Evolutionary conservation across 2,888 invertebrate genomes (phyloP).

Genomic region (Perizoma flavofasciatum): DNA sequence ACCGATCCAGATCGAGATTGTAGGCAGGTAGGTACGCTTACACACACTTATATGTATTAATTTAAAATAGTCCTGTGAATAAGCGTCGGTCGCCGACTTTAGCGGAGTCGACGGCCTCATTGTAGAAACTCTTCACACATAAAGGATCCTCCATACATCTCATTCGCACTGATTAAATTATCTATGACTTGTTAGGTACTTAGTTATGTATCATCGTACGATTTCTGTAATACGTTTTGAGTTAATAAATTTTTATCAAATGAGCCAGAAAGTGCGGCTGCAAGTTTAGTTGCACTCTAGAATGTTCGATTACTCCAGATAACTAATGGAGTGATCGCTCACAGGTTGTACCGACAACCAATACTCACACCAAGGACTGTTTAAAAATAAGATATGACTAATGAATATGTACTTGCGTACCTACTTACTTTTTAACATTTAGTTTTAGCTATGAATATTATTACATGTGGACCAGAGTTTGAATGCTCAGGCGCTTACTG

Average conservation of each 20-base stretch:
- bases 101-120: conserved; percentile 33
- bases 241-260: background rate
- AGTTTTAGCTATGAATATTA: too few relatives aligned
- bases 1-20: conserved; percentile 20
- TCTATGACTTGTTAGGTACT: conserved; percentile 1
- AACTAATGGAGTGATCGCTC: too few relatives aligned
- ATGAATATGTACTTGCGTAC: too few relatives aligned
- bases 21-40: conserved; percentile 4
- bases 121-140: conserved; percentile 24
- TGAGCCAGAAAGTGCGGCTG: too few relatives aligned
- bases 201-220: conserved; percentile 8
- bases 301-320: too few relatives aligned
- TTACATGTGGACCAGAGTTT: too few relatives aligned
- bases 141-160: conserved; percentile 7
- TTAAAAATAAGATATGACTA: too few relatives aligned
- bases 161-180: conserved; percentile 19
- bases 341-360: too few relatives aligned
- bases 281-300: too few relatives aligned
- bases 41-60: conserved; percentile 20
- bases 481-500: too few relatives aligned
- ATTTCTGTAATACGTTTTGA: conserved; percentile 6
- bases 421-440: too few relatives aligned
- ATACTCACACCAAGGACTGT: too few relatives aligned
- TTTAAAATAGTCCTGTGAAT: conserved; percentile 35
- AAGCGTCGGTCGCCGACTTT: conserved; percentile 18